A percentile compares a stretch with the other conserved stretches of the same genome.
These are phyloP conservation scores for Ptychobarbus kaznakovi DNA, from an alignment of 2,797 vertebrate species.

Conservation along the genomic window DNA sequence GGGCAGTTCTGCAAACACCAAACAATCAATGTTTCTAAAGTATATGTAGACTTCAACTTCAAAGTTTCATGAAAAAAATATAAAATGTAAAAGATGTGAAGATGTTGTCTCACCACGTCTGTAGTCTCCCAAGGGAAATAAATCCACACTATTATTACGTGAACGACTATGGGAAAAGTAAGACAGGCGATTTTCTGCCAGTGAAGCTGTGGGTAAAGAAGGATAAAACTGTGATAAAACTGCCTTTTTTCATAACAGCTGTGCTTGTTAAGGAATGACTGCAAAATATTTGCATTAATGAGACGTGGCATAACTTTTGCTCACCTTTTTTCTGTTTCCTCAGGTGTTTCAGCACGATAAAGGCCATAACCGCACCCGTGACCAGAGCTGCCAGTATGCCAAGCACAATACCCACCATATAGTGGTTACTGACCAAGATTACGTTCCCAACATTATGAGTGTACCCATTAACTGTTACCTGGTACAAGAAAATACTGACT, in stretches of 20 bases:
- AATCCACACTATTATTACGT: constrained; percentile 68
- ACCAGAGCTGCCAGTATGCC: constrained; percentile 82
- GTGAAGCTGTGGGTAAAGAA: constrained; percentile 71
- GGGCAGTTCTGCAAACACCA: constrained; percentile 62
- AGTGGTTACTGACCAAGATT: constrained; percentile 75
- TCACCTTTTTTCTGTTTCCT: constrained; percentile 82
- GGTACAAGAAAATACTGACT: constrained; percentile 11
- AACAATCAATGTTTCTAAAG: neutral
- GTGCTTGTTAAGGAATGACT: neutral
- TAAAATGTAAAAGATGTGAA: neutral
- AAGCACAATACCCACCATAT: constrained; percentile 82
- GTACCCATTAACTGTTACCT: constrained; percentile 88
- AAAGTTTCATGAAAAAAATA: neutral
- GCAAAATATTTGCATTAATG: neutral
- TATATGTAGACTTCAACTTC: neutral
- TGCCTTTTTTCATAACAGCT: neutral
- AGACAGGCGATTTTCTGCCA: constrained; percentile 73
- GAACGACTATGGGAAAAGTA: constrained; percentile 66
- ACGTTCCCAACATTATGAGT: constrained; percentile 84
- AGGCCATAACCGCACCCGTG: constrained; percentile 75
- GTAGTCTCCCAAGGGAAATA: constrained; percentile 78
- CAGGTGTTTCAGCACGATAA: constrained; percentile 79
- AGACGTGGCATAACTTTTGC: neutral
- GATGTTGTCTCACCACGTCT: constrained; percentile 73
- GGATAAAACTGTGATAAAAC: neutral